Percentiles rank a stretch among this genome's conserved stretches.
Conservation (phyloP, 2,113 vertebrate genomes). For the Taurulus bubalis region DNA sequence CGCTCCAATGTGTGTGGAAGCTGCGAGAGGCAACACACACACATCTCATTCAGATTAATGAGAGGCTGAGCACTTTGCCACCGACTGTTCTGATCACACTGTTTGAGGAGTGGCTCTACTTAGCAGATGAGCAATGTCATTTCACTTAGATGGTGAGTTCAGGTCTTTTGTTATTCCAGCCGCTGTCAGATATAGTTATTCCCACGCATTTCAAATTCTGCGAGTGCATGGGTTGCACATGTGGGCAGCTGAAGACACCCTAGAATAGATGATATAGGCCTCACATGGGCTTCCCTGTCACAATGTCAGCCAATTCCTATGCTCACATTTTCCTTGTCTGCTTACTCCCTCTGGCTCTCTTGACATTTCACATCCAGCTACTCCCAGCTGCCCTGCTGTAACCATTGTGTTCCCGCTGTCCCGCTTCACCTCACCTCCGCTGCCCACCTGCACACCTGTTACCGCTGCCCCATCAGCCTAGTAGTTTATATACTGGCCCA, state of each 20-base stretch:
- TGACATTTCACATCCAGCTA: background rate
- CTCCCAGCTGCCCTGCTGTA: background rate
- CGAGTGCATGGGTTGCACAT: slow-evolving; percentile 58
- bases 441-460: background rate
- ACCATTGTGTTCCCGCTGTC: background rate
- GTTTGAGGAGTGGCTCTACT: slow-evolving; percentile 74
- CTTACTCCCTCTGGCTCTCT: background rate
- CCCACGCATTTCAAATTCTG: slow-evolving; percentile 67
- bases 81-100: slow-evolving; percentile 68
- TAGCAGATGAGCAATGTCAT: slow-evolving; percentile 74
- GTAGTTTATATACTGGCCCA: background rate
- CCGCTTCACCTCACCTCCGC: background rate
- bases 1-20: slow-evolving; percentile 48
- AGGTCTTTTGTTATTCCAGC: slow-evolving; percentile 67
- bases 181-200: slow-evolving; percentile 60
- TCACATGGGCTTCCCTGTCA: slow-evolving; percentile 37
- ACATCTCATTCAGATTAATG: slow-evolving; percentile 75
- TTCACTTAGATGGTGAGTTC: slow-evolving; percentile 61
- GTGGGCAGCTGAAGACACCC: slow-evolving; percentile 50
- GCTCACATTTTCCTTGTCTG: background rate
- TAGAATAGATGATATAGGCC: slow-evolving; percentile 45
- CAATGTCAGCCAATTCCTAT: background rate
- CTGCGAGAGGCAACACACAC: slow-evolving; percentile 53
- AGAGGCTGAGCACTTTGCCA: slow-evolving; percentile 60
- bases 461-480: background rate